Conservation (phyloP, 2,113 vertebrate species). For the Patagioenas fasciata region DNA sequence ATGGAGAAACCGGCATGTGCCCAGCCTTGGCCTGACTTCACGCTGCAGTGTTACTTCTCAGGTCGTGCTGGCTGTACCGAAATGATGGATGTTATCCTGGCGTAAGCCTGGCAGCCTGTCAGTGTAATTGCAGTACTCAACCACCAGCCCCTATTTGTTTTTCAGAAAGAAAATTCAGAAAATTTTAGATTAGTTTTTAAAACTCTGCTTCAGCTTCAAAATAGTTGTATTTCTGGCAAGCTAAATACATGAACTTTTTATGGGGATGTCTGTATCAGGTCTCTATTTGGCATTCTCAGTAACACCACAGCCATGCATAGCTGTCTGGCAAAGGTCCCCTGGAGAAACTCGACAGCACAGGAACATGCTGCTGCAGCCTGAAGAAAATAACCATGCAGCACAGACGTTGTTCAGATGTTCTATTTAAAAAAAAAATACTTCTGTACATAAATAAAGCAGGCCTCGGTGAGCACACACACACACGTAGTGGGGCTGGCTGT, state of each 20-base stretch:
- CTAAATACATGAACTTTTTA: neutral
- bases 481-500: neutral
- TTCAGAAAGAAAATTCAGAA: neutral
- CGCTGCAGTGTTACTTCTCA: accelerated
- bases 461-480: neutral
- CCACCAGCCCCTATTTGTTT: neutral
- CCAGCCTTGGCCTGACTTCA: neutral
- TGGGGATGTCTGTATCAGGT: neutral
- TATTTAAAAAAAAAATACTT: neutral
- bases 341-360: neutral
- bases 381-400: neutral
- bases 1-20: accelerated
- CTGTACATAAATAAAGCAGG: neutral
- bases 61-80: accelerated
- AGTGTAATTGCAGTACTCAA: neutral
- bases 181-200: neutral
- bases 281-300: neutral
- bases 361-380: neutral
- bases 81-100: neutral
- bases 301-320: neutral
- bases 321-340: neutral
- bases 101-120: neutral
- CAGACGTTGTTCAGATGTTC: neutral
- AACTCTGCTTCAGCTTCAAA: neutral
- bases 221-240: neutral